Percentiles rank a stretch among this genome's conserved stretches.
Evolutionary conservation across 2,113 vertebrate genomes (phyloP).

Genomic region (Hyperoodon ampullatus): DNA sequence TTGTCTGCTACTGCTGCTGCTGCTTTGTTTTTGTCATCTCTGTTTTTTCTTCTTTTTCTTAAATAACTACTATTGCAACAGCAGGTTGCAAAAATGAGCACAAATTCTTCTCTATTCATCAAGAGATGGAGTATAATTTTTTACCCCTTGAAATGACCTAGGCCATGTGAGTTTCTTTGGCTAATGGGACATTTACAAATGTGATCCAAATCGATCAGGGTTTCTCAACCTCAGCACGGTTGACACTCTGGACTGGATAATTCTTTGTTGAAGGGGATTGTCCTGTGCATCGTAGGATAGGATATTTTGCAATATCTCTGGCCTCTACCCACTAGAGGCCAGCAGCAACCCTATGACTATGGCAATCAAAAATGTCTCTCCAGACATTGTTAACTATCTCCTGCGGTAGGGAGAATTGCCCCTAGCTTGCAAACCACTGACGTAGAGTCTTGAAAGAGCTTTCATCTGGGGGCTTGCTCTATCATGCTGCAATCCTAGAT

Average conservation of each 20-base stretch:
- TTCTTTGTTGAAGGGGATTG: background rate
- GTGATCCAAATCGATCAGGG: background rate
- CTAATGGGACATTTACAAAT: background rate
- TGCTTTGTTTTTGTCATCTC: background rate
- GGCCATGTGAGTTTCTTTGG: background rate
- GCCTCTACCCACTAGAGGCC: background rate
- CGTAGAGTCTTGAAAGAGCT: background rate
- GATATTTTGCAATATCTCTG: background rate
- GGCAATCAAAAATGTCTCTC: background rate
- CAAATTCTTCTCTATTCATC: background rate
- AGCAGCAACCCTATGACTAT: background rate
- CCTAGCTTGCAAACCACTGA: background rate
- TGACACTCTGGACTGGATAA: background rate
- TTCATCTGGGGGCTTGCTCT: background rate
- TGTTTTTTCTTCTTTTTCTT: background rate
- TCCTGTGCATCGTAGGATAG: background rate
- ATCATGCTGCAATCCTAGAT: background rate
- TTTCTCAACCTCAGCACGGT: background rate
- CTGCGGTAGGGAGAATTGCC: accelerated
- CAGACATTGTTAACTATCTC: background rate
- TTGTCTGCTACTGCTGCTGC: background rate
- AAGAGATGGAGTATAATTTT: background rate
- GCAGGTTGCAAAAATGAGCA: background rate
- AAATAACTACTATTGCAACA: background rate
- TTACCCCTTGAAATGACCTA: background rate